Conservation (phyloP, 2,113 vertebrate genomes). For the Hippocampus abdominalis region DNA sequence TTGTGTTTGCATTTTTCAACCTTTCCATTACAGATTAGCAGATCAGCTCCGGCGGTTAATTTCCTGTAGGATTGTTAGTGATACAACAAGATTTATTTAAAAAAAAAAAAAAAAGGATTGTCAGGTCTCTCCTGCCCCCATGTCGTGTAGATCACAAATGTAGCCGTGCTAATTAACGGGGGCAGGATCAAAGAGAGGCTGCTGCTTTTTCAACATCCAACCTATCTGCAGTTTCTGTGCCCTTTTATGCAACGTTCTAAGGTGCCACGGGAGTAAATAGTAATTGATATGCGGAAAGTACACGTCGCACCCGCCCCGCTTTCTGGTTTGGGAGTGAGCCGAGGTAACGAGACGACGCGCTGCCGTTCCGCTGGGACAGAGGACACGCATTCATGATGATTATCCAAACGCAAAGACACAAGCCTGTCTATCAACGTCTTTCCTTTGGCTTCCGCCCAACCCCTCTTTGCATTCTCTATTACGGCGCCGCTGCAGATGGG, state of each 20-base stretch:
- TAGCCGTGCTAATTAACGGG: constrained; percentile 49
- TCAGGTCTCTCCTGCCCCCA: not conserved
- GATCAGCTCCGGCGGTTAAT: constrained; percentile 48
- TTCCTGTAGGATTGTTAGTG: constrained; percentile 40
- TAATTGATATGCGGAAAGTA: too few relatives aligned
- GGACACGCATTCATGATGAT: too few relatives aligned
- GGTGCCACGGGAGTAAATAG: too few relatives aligned
- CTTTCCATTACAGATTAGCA: constrained; percentile 43
- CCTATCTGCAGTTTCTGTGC: not conserved
- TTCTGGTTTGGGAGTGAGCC: too few relatives aligned
- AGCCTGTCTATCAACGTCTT: too few relatives aligned
- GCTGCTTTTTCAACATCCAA: not conserved
- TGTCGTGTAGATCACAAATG: constrained; percentile 34
- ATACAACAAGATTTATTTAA: constrained; percentile 5
- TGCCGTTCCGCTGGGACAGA: too few relatives aligned
- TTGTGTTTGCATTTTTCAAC: constrained; percentile 30
- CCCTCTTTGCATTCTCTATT: too few relatives aligned
- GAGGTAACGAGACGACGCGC: too few relatives aligned
- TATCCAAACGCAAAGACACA: too few relatives aligned
- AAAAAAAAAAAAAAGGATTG: not conserved
- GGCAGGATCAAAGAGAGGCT: constrained; percentile 13
- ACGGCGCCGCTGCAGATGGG: too few relatives aligned
- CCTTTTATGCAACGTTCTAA: not conserved
- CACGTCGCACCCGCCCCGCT: too few relatives aligned
- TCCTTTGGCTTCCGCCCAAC: too few relatives aligned